Evolutionary conservation across 2,888 invertebrate species (phyloP), one percentile per base, ranked within the genome.

Genomic region (Enoplolaimus lenunculus): DNA sequence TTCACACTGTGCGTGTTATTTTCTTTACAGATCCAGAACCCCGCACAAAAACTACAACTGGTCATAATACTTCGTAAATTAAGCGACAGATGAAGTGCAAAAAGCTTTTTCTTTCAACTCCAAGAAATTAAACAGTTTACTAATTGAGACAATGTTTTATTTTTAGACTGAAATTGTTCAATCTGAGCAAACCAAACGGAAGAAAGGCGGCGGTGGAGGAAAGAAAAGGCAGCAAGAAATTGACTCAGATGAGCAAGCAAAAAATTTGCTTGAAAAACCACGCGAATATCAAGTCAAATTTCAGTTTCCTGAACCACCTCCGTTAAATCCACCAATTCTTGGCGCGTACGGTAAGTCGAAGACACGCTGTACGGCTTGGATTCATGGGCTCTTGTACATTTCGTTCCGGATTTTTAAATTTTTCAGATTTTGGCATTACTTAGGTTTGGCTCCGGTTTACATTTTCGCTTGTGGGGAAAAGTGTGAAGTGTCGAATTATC

Each of bases 251-350:
- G 7, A 3, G 7, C 7, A 7, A 68, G 13, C 34, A 13, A 26
- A 33, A 68, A 13, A 92, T 80, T 82, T 98, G 69, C 82, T 98
- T 74, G 88, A 90, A 77, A 88, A 87, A 76, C 97, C 95, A 21
- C 90, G 89, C 81, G 98, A 98, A 75, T 98, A 98, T 82, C 85
- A 91, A 75, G 98, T 98, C 74, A 98, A 97, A 84, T 99, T 99
- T 84, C 87, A 88, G 73, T 98, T 98, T 84, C 98, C 97, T 0
- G 92, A 93, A 82, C 95, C 98, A 33, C 89, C 95, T 65, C 92
- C 93, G 64, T 84, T 99, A 68, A 93, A 92, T 81, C 97, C 98
- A 45, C 98, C 98, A 16, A 91, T 99, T 79, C 86, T 99, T 62
- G 98, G 98, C 35, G 83, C 95, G 69, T 91, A 93, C 81, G 88